Evolutionary conservation across 2,888 invertebrate genomes (phyloP).

Genomic region (Neelides folsomi): DNA sequence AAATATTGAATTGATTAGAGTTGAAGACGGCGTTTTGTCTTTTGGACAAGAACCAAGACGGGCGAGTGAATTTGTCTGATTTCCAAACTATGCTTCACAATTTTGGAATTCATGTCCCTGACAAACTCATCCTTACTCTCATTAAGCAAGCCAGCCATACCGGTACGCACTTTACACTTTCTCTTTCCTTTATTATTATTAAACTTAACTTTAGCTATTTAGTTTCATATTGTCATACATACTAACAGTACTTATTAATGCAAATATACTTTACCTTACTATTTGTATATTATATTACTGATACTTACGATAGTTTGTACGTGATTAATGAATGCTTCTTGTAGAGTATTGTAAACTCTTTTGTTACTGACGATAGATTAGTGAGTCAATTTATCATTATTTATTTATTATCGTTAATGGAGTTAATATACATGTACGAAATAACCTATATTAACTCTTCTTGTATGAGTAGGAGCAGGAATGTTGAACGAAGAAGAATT

Average conservation of each 20-base stretch:
- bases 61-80: slow-evolving; percentile 58
- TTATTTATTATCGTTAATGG: too few species aligned
- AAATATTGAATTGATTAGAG: slow-evolving; percentile 40
- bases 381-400: too few species aligned
- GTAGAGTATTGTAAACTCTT: too few species aligned
- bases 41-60: slow-evolving; percentile 63
- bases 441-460: too few species aligned
- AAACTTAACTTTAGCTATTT: too few species aligned
- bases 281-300: not conserved
- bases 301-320: not conserved
- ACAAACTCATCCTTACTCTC: slow-evolving; percentile 58
- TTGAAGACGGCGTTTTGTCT: slow-evolving; percentile 63
- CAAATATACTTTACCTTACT: not conserved
- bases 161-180: slow-evolving; percentile 39
- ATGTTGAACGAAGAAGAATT: slow-evolving; percentile 19
- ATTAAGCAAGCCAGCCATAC: slow-evolving; percentile 60
- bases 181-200: too few species aligned
- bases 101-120: slow-evolving; percentile 59
- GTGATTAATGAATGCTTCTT: too few species aligned
- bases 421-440: too few species aligned
- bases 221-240: slow-evolving; percentile 4
- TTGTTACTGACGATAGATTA: too few species aligned
- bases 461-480: slow-evolving; percentile 9
- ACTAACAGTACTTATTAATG: slow-evolving; percentile 12
- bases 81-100: slow-evolving; percentile 65